Percentiles rank a stretch among this genome's conserved stretches.
phyloP scores from a whole-genome alignment of 2,888 invertebrate genomes.

The Malacosoma neustria region DNA sequence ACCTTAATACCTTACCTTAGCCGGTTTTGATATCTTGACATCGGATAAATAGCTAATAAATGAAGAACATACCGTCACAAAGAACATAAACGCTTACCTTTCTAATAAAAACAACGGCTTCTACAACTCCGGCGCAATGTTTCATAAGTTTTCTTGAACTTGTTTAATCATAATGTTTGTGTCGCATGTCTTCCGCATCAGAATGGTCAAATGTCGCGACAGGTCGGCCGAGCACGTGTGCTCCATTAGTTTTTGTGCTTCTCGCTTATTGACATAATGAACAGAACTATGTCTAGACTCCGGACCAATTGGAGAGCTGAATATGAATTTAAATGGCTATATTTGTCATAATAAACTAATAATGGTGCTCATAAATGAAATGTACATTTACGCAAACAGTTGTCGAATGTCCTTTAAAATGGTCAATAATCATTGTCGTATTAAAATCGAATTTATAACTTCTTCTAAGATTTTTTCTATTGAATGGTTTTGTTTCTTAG shows the following conservation, averaged over 20 bases:
- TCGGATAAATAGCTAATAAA: not conserved
- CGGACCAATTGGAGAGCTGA: not conserved
- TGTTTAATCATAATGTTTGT: conserved; percentile 42
- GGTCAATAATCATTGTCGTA: too few species aligned
- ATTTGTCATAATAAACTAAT: not conserved
- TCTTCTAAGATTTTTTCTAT: too few species aligned
- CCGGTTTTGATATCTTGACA: not conserved
- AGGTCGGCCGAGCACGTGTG: conserved; percentile 24
- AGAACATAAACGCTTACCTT: conserved; percentile 39
- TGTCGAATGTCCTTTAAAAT: not conserved
- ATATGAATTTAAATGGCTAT: not conserved
- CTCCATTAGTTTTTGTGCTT: conserved; percentile 17
- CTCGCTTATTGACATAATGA: conserved; percentile 1
- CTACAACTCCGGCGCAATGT: conserved; percentile 25
- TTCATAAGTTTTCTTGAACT: too few species aligned
- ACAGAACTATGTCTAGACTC: conserved; percentile 11
- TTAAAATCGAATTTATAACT: too few species aligned
- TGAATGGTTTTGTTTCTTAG: too few species aligned
- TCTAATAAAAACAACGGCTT: conserved; percentile 29
- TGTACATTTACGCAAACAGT: not conserved
- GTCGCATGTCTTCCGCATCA: conserved; percentile 36
- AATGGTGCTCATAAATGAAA: not conserved
- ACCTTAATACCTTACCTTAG: too few species aligned
- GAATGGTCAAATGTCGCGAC: conserved; percentile 16
- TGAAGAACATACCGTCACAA: conserved; percentile 26